Base-by-base conservation (phyloP, 1,140 invertebrate species). In the Trichonephila clavipes region DNA sequence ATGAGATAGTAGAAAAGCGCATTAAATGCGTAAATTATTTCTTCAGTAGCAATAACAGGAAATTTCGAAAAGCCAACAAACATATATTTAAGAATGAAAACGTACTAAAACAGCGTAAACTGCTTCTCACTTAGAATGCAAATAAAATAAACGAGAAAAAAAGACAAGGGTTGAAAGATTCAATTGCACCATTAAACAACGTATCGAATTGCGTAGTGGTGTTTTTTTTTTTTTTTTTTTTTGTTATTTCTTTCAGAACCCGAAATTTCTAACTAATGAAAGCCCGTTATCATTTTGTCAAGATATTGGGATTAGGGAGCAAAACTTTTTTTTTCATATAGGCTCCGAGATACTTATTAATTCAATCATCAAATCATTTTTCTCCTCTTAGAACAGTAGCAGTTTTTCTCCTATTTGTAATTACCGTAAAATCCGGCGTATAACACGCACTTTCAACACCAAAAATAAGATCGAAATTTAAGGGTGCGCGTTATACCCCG, bases 81-180 rank as follows among this genome's bases (percentile, higher is more conserved):
- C 16, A 77, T 77, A 34, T 77, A 34, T 77, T 34, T 77, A 14
- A 40, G 69, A 28, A 77, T 77, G 69, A 77, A 77, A 77, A 77
- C 69, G 24, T 40, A 77, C 24, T 6, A 69, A 69, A 77, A 34
- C 69, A 69, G 28, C 28, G 28, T 51, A 28, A 34, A 16, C n/a
- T 6, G 7, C 28, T 77, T 34, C 69, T 34, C 14, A 28, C 69
- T 77, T 77, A 77, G 14, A 1, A 77, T 77, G 16, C 18, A 18
- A 77, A 34, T 18, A 28, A 77, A 77, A 28, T 0, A 77, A 40
- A 77, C 40, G 5, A 16, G 28, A 34, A 72, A 34, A 69, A 24
- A 21, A 77, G 69, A 77, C 14, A 40, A 34, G 24, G 0, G 69
- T 34, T 77, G 69, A 77, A 34, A 77, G 69, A 77, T 77, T 77